Evolutionary conservation across 2,113 vertebrate species (phyloP).

Genomic region (Forbesichthys agassizii): DNA sequence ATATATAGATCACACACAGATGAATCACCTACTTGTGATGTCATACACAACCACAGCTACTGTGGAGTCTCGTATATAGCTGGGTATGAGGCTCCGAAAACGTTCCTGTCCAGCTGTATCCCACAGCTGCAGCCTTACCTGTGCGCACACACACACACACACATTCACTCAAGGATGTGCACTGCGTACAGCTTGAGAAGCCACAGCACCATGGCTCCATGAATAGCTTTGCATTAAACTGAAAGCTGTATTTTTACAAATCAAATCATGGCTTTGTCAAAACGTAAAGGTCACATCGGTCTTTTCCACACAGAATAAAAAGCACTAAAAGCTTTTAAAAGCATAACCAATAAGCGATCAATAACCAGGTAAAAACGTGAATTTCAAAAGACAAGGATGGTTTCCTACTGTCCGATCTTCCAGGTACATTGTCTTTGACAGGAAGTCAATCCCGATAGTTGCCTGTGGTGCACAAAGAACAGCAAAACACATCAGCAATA

Average conservation of each 20-base stretch:
- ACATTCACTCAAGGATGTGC: background rate
- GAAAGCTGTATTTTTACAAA: conserved; percentile 48
- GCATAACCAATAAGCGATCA: background rate
- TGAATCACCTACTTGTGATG: conserved; percentile 66
- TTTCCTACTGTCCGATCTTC: conserved; percentile 78
- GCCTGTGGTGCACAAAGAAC: conserved; percentile 62
- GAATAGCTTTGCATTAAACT: conserved; percentile 62
- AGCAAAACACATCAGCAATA: conserved; percentile 24
- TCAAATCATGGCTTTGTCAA: conserved; percentile 65
- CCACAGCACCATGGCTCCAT: conserved; percentile 25
- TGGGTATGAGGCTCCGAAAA: conserved; percentile 75
- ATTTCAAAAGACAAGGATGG: conserved; percentile 15
- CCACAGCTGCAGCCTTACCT: conserved; percentile 75
- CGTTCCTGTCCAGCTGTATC: conserved; percentile 76
- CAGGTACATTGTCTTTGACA: conserved; percentile 83
- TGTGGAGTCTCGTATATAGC: conserved; percentile 75
- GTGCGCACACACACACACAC: conserved; percentile 19
- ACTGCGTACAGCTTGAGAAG: conserved; percentile 7
- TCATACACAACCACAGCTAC: conserved; percentile 76
- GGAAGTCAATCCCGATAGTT: conserved; percentile 80
- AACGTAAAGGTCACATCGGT: conserved; percentile 12
- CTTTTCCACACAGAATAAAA: conserved; percentile 19
- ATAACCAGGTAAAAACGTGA: background rate
- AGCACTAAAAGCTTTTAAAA: background rate
- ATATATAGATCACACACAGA: background rate